These are phyloP conservation scores for Acrobasis repandana DNA, from an alignment of 2,888 invertebrate species.

Conservation along the genomic window DNA sequence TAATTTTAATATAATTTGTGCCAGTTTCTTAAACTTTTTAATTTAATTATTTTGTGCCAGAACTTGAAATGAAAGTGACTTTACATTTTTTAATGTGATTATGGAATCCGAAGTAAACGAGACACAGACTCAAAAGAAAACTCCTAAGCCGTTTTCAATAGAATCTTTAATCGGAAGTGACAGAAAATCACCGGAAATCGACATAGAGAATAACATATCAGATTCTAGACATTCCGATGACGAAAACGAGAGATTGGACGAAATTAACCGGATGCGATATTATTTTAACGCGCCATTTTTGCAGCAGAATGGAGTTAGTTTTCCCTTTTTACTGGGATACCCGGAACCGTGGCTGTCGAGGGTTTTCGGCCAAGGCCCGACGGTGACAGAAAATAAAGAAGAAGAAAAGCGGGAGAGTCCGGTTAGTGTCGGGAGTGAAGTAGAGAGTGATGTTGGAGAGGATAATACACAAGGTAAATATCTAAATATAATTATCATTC, in stretches of 20 bases:
- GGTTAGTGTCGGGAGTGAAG: conserved; percentile 73
- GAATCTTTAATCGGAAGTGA: conserved; percentile 82
- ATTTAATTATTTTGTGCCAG: conserved; percentile 3
- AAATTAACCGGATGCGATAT: conserved; percentile 71
- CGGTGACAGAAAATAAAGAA: conserved; percentile 51
- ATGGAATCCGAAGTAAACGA: conserved; percentile 66
- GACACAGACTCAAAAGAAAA: conserved; percentile 65
- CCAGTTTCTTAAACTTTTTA: neutral
- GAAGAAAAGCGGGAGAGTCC: conserved; percentile 73
- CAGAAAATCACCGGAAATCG: conserved; percentile 75
- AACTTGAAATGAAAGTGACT: conserved; percentile 11
- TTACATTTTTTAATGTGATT: conserved; percentile 24
- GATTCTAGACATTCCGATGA: conserved; percentile 75
- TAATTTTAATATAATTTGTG: neutral
- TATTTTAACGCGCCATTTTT: conserved; percentile 73
- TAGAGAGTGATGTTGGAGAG: conserved; percentile 71
- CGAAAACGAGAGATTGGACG: conserved; percentile 59
- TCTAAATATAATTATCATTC: neutral
- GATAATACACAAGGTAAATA: conserved; percentile 67
- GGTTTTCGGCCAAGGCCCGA: conserved; percentile 53
- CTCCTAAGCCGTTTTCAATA: conserved; percentile 84
- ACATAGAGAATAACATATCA: conserved; percentile 71
- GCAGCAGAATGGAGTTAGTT: conserved; percentile 68
- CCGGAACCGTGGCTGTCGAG: conserved; percentile 75
- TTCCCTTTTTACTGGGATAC: conserved; percentile 74